A percentile compares a stretch with the other conserved stretches of the same genome.
Conservation (phyloP, 1,140 invertebrate species). For the Pseudoatta argentina region DNA sequence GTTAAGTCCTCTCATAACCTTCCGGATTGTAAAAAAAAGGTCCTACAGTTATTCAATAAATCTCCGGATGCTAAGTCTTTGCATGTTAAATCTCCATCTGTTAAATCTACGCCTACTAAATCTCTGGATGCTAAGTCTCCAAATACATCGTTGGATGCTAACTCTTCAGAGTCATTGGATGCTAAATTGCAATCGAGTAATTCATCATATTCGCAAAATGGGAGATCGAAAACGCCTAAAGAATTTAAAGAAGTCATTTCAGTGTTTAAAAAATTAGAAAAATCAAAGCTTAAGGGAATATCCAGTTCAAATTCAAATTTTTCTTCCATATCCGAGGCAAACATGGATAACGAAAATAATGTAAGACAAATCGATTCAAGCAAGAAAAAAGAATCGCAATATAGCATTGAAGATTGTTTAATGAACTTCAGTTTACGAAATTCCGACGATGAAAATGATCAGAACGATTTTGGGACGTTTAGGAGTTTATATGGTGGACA, state of each 20-base stretch:
- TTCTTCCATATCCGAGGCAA: not conserved
- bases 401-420: not conserved
- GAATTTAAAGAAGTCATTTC: too few species aligned
- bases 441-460: slow-evolving; percentile 9
- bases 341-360: not conserved
- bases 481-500: slow-evolving; percentile 46
- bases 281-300: too few species aligned
- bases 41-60: not conserved
- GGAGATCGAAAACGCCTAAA: not conserved
- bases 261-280: not conserved
- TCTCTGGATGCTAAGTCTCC: not conserved
- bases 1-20: not conserved
- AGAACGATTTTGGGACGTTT: slow-evolving; percentile 19
- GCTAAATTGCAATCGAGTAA: not conserved
- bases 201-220: not conserved
- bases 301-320: not conserved
- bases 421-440: not conserved
- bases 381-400: not conserved
- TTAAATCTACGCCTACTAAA: not conserved
- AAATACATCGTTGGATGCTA: not conserved
- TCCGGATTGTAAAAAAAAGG: too few species aligned
- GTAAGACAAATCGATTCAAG: not conserved
- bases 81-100: not conserved
- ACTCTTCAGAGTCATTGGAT: not conserved
- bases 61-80: not conserved